Conservation (phyloP, 2,797 vertebrate genomes). For the Setipinna tenuifilis region DNA sequence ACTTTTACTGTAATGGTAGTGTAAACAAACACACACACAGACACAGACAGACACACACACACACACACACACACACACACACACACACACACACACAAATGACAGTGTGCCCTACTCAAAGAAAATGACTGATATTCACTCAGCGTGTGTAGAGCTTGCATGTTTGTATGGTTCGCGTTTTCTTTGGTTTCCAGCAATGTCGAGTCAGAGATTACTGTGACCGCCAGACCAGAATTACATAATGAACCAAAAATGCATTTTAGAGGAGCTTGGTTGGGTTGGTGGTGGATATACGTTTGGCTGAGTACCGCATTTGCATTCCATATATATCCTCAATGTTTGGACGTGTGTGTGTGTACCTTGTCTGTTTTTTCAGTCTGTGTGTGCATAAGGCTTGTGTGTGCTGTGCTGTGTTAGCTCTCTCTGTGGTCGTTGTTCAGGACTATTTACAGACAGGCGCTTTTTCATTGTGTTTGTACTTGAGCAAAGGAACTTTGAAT, state of each 20-base stretch:
- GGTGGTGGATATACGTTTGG: background rate
- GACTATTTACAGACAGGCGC: background rate
- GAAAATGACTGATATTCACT: background rate
- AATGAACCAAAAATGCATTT: background rate
- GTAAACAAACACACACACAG: constrained; percentile 1
- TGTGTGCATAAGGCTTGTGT: background rate
- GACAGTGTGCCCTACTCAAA: constrained; percentile 8
- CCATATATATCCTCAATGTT: background rate
- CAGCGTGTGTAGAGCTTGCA: background rate
- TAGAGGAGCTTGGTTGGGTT: background rate
- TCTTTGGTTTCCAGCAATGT: background rate
- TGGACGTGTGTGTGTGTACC: background rate
- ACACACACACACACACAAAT: background rate
- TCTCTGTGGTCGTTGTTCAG: background rate
- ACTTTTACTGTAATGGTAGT: background rate
- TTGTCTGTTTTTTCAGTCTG: constrained; percentile 4
- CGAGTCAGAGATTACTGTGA: background rate
- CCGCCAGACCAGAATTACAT: background rate
- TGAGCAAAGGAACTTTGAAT: background rate
- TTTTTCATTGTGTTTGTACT: background rate
- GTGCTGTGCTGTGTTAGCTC: background rate
- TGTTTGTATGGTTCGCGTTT: constrained; percentile 8
- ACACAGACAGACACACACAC: background rate
- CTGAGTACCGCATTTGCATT: background rate
- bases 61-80: background rate